Evolutionary conservation across 2,113 vertebrate species (phyloP).

Genomic region (Thymallus thymallus): DNA sequence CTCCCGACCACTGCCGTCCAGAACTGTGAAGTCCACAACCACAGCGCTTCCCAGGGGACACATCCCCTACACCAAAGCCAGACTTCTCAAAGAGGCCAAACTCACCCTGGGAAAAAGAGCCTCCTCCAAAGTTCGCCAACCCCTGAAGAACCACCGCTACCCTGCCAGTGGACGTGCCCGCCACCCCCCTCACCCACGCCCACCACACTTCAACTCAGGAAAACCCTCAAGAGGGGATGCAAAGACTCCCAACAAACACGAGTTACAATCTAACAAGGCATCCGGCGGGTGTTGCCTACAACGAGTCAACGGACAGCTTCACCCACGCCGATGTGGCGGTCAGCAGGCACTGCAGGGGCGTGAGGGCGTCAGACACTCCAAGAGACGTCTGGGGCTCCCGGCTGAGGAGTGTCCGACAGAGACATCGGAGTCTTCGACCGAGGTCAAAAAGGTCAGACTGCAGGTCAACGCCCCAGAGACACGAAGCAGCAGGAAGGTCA

Average conservation of each 20-base stretch:
- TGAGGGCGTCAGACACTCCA: slow-evolving; percentile 85
- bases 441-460: slow-evolving; percentile 41
- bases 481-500: slow-evolving; percentile 68
- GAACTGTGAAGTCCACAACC: slow-evolving; percentile 91
- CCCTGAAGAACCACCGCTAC: slow-evolving; percentile 6
- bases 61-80: slow-evolving; percentile 93
- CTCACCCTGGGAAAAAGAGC: slow-evolving; percentile 82
- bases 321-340: slow-evolving; percentile 77
- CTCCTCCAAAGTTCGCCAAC: slow-evolving; percentile 77
- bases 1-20: slow-evolving; percentile 78
- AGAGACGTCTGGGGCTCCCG: slow-evolving; percentile 78
- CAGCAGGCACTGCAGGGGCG: slow-evolving; percentile 77
- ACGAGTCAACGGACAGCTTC: slow-evolving; percentile 78
- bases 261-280: background rate
- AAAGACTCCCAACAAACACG: slow-evolving; percentile 81
- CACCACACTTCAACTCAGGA: slow-evolving; percentile 88
- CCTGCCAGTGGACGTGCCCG: slow-evolving; percentile 50
- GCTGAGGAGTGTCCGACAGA: background rate
- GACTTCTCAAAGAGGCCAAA: slow-evolving; percentile 91
- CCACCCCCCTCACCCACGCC: slow-evolving; percentile 62
- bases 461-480: slow-evolving; percentile 62
- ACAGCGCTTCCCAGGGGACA: slow-evolving; percentile 86
- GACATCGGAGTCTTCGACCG: slow-evolving; percentile 3
- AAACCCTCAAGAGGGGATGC: slow-evolving; percentile 89
- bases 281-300: slow-evolving; percentile 18